Evolutionary conservation across 2,113 vertebrate species (phyloP), one percentile per base, ranked within the genome.

Genomic region (Entelurus aequoreus): DNA sequence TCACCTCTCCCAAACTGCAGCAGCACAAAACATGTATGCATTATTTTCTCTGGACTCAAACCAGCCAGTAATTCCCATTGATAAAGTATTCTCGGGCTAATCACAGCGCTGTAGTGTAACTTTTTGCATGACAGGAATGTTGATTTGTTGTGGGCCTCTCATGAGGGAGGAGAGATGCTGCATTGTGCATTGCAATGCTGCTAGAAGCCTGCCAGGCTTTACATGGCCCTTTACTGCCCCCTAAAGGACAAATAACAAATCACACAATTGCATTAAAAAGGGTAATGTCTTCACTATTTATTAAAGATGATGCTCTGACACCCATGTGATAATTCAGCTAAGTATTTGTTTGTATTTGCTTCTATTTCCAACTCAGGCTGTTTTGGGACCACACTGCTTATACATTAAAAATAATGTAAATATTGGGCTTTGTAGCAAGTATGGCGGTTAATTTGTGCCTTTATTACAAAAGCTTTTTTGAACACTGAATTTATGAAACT

Each of bases 141-240:
- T 64, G 71, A 64, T 19, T 37, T 52, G 4, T 52, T 15, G 14
- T 48, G 7, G 4, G 21, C 3, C 10, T 28, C 76, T 78, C 71
- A 6, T 47, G 55, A 64, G 76, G 60, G 12, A 11, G 44, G 42
- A 64, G 53, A 65, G 49, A 48, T 10, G 52, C 59, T 83, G 76
- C 76, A 66, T 61, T 53, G 55, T 80, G 69, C 60, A 49, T 5
- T 40, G 60, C 62, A 63, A 71, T 62, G 60, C 63, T 37, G 48
- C 9, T 2, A 42, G 65, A 72, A 28, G 16, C 53, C 3, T 4
- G n/a, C 8, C 4, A 15, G n/a, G 44, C 9, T 60, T 75, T 67
- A 6, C 46, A 4, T 7, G 65, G 71, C 55, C 62, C 79, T 82
- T 61, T 75, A 86, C 83, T 82, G 78, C 84, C 86, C 79, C 81